Percentiles rank a stretch among this genome's conserved stretches.
Conservation (phyloP, 2,888 invertebrate genomes). For the Prosopocoilus inquinatus region DNA sequence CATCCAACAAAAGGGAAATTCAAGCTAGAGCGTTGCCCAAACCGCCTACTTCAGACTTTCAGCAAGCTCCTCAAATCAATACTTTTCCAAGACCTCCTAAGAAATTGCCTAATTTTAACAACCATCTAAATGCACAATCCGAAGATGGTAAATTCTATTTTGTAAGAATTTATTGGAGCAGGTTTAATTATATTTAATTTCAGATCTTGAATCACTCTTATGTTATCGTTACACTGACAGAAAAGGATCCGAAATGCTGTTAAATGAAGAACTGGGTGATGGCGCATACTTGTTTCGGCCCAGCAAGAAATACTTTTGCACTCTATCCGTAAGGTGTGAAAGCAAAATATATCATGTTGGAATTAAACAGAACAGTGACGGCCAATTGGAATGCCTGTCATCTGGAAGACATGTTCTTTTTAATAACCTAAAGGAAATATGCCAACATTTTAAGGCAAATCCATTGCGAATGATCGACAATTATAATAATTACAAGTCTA, state of each 20-base stretch:
- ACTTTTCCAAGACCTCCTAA: slow-evolving; percentile 9
- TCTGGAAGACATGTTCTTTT: slow-evolving; percentile 4
- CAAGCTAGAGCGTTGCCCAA: not conserved
- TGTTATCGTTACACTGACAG: slow-evolving; percentile 16
- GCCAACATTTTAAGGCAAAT: slow-evolving; percentile 3
- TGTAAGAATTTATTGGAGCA: too few species aligned
- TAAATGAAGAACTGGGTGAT: slow-evolving; percentile 4
- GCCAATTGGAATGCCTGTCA: slow-evolving; percentile 2
- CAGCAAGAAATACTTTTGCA: slow-evolving; percentile 8
- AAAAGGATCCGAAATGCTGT: slow-evolving; percentile 12
- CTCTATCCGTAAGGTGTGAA: slow-evolving; percentile 11
- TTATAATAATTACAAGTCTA: not conserved
- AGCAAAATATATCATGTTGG: slow-evolving; percentile 16
- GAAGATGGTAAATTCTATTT: too few species aligned
- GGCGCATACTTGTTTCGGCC: slow-evolving; percentile 17
- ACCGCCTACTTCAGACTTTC: not conserved
- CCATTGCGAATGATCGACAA: slow-evolving; percentile 5
- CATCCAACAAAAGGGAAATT: not conserved
- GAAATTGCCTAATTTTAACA: not conserved
- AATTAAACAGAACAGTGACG: slow-evolving; percentile 3
- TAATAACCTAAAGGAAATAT: slow-evolving; percentile 3
- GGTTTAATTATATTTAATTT: not conserved
- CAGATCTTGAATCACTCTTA: not conserved
- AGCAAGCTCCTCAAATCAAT: not conserved
- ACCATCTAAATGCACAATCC: too few species aligned